Evolutionary conservation across 2,888 invertebrate species (phyloP).

Genomic region (Thelaira solivaga): DNA sequence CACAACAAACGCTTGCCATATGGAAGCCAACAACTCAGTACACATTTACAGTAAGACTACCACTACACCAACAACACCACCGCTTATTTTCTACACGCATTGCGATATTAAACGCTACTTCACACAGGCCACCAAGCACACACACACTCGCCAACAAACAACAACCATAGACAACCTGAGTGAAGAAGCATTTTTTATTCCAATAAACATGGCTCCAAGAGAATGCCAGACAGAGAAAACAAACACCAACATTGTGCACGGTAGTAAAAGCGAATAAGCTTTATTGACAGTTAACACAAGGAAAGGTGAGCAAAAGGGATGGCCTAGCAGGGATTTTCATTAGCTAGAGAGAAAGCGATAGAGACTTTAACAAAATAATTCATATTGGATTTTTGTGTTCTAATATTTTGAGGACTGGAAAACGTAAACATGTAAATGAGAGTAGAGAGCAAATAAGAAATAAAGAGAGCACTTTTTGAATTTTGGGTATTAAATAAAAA

Average conservation of each 20-base stretch:
- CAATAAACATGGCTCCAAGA: conserved; percentile 19
- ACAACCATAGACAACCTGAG: conserved; percentile 19
- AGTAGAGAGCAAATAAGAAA: conserved; percentile 23
- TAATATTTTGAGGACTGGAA: conserved; percentile 34
- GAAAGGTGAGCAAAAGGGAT: neutral
- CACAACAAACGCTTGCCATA: neutral
- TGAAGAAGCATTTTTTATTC: conserved; percentile 31
- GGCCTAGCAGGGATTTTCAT: neutral
- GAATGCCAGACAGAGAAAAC: neutral
- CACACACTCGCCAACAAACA: neutral
- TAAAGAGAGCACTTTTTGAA: too few relatives aligned
- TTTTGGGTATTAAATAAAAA: too few relatives aligned
- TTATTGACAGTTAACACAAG: neutral
- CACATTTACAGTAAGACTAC: conserved; percentile 16
- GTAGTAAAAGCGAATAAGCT: neutral
- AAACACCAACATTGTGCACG: rapidly evolving
- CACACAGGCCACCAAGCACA: neutral
- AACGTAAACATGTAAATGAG: conserved; percentile 4
- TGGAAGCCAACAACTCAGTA: conserved; percentile 25
- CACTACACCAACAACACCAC: conserved; percentile 9
- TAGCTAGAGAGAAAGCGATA: neutral
- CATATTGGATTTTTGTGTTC: conserved; percentile 52
- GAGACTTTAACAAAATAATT: too few relatives aligned
- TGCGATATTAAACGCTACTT: neutral
- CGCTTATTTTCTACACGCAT: conserved; percentile 34